Evolutionary conservation across 2,888 invertebrate species (phyloP).

Genomic region (Cylindroiulus punctatus): DNA sequence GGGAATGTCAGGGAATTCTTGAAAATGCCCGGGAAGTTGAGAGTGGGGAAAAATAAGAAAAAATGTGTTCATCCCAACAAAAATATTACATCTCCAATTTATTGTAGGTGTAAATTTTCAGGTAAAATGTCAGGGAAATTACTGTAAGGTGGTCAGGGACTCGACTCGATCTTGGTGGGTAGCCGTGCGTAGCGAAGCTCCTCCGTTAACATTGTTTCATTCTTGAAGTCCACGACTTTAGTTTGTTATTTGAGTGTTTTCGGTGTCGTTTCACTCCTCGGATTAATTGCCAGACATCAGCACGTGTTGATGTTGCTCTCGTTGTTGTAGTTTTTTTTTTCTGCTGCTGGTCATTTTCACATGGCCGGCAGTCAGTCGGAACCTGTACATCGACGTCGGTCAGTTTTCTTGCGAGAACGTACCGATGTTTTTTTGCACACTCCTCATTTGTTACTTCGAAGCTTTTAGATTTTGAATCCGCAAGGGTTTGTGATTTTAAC

Average conservation of each 20-base stretch:
- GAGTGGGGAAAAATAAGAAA: no score
- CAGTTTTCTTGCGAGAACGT: neutral
- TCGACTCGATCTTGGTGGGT: no score
- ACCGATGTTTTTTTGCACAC: neutral
- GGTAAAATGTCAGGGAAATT: no score
- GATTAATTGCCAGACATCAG: neutral
- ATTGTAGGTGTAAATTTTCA: no score
- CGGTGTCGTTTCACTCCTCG: neutral
- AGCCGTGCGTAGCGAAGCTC: neutral
- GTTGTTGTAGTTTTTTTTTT: neutral
- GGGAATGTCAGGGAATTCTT: no score
- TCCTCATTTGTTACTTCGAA: neutral
- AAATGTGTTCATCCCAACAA: neutral
- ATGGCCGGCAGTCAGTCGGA: neutral
- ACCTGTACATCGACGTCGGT: neutral
- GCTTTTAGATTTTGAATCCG: slow-evolving; percentile 42
- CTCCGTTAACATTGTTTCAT: neutral
- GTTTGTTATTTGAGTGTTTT: slow-evolving; percentile 21
- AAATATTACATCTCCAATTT: no score
- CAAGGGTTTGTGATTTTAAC: slow-evolving; percentile 16
- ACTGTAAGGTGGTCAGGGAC: no score
- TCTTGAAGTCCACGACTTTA: neutral
- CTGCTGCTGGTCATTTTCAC: neutral
- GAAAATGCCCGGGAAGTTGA: no score
- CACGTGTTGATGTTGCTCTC: neutral